Percentiles rank a stretch among this genome's conserved stretches.
phyloP scores from a whole-genome alignment of 2,797 vertebrate species.

The Acrossocheilus wenchowensis region DNA sequence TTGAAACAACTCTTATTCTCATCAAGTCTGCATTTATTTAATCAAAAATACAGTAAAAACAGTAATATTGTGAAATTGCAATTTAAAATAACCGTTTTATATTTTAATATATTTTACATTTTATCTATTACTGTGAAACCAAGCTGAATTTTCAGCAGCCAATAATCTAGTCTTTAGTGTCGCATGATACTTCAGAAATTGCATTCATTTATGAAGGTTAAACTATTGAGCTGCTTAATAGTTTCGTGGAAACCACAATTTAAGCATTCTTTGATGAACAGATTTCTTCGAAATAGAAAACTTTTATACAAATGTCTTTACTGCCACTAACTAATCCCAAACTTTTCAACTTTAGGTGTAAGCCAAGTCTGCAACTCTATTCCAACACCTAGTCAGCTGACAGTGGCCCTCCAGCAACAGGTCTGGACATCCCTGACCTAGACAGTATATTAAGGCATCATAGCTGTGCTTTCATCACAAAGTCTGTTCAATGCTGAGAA shows the following conservation, averaged over 20 bases:
- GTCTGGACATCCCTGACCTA: neutral
- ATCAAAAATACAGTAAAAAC: neutral
- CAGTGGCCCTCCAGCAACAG: neutral
- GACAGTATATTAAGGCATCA: neutral
- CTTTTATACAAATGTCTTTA: neutral
- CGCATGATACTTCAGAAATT: neutral
- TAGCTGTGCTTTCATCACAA: neutral
- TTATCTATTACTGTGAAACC: neutral
- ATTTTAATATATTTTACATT: neutral
- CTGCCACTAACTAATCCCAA: neutral
- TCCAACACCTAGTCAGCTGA: neutral
- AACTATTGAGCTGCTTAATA: no score
- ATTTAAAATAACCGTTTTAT: neutral
- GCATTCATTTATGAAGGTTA: neutral
- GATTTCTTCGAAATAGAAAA: neutral
- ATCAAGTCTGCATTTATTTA: neutral
- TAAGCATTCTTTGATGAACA: neutral
- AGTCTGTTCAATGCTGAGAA: neutral
- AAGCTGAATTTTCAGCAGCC: neutral
- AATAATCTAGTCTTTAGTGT: neutral
- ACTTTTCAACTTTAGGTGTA: neutral
- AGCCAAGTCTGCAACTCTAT: neutral
- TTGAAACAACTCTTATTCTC: neutral
- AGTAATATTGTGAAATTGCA: neutral
- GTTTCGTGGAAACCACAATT: no score